Base-by-base conservation (phyloP, 2,113 vertebrate species). In the Setophaga petechia region DNA sequence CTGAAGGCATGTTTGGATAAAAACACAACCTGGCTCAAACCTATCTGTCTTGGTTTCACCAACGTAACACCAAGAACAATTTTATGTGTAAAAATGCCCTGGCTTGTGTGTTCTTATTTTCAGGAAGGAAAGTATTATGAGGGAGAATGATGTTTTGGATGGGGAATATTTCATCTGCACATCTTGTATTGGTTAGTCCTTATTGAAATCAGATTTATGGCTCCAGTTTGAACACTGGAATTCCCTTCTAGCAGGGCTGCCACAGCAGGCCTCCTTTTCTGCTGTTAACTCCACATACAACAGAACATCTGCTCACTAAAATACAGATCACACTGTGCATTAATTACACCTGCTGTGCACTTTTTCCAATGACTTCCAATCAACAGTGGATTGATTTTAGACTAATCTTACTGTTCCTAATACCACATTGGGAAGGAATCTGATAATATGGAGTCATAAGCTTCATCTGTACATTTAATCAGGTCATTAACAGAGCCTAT, bases 291-390 rank as follows among this genome's bases (percentile, higher is more conserved):
- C 73, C 77, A 67, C 61, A 78, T 14, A 78, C 25, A 93, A 89
- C 72, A 92, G 68, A 94, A 93, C 95, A 95, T 90, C 94, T 94
- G 95, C 80, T 97, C 83, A 22, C 91, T 90, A 69, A 89, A 90
- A 92, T 93, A 92, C 91, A 58, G 65, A 87, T 75, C 87, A 92
- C 74, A 65, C 80, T 94, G 87, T 57, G 94, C 66, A 75, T 87
- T 97, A 89, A 95, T 87, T 91, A 92, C 81, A 96, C 95, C 77
- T 91, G 89, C 95, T 96, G 95, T 79, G 91, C 91, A 87, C 93
- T 96, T 94, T 74, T 95, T 68, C 95, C 84, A 93, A 52, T 65
- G 73, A 75, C 49, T 95, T 72, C 62, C 57, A 92, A 95, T 44
- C 35, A 83, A 82, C 61, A 87, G 49, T 65, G 77, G 62, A 94